phyloP scores from a whole-genome alignment of 1,140 invertebrate genomes.

The Drosophila obscura region DNA sequence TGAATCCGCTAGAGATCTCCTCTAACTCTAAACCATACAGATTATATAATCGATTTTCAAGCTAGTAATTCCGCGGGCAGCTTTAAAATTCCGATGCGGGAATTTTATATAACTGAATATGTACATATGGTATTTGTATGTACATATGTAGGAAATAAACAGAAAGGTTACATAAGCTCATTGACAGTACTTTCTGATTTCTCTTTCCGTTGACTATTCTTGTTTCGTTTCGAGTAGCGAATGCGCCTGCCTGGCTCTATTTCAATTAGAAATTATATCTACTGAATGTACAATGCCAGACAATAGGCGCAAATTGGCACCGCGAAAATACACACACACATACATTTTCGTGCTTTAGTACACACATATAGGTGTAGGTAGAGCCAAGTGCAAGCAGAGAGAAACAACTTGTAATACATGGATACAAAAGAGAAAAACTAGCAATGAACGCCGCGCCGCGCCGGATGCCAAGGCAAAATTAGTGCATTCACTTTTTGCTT shows the following conservation, averaged over 20 bases:
- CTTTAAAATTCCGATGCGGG: too few relatives aligned
- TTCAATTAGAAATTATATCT: conserved; percentile 71
- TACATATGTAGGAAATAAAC: conserved; percentile 10
- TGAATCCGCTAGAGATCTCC: too few relatives aligned
- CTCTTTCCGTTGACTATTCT: conserved; percentile 15
- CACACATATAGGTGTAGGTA: too few relatives aligned
- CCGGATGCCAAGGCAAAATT: conserved; percentile 82
- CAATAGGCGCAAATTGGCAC: conserved; percentile 56
- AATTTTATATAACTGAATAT: conserved; percentile 31
- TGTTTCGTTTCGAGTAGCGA: conserved; percentile 21
- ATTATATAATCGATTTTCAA: conserved; percentile 10
- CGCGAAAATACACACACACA: conserved; percentile 1
- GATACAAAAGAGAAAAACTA: conserved; percentile 54
- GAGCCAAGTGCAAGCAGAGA: conserved; percentile 47
- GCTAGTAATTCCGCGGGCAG: background rate
- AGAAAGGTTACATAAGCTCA: conserved; percentile 62
- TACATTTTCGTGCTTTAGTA: conserved; percentile 3
- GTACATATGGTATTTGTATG: conserved; percentile 14
- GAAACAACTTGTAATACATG: conserved; percentile 53
- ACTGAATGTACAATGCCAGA: conserved; percentile 32
- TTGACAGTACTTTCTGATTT: conserved; percentile 34
- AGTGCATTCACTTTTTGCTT: conserved; percentile 82
- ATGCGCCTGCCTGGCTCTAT: conserved; percentile 42
- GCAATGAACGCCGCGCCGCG: conserved; percentile 58
- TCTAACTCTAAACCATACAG: background rate